Percentiles rank a stretch among this genome's conserved stretches.
Conservation (phyloP, 2,888 invertebrate genomes). For the Yponomeuta cagnagella region DNA sequence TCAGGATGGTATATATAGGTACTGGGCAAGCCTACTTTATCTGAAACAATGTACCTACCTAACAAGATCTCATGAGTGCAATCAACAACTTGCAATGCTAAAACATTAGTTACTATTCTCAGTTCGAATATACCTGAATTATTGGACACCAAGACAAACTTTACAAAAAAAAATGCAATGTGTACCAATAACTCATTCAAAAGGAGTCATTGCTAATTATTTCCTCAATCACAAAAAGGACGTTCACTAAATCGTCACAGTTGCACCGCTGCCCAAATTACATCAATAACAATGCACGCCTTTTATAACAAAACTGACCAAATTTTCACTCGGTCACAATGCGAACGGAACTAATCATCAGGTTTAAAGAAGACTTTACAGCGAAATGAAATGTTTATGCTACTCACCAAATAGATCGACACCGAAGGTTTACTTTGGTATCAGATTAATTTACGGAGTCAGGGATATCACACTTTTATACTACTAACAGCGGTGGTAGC, state of each 20-base stretch:
- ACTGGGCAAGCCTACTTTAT: no score
- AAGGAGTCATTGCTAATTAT: not conserved
- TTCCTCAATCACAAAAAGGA: not conserved
- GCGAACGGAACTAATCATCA: not conserved
- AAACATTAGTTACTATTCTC: no score
- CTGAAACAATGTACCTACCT: no score
- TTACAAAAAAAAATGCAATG: not conserved
- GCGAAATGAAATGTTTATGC: not conserved
- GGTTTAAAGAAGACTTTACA: not conserved
- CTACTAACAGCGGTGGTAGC: no score
- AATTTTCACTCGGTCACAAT: not conserved
- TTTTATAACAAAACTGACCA: constrained; percentile 25
- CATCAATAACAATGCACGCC: constrained; percentile 13
- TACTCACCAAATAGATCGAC: not conserved
- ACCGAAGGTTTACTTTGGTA: not conserved
- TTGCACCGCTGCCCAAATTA: constrained; percentile 20
- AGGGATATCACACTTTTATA: no score
- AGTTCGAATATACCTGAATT: no score
- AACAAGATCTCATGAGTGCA: no score
- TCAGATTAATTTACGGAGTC: not conserved
- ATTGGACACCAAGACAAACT: not conserved
- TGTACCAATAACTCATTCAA: not conserved
- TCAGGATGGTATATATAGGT: no score
- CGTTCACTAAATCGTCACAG: not conserved
- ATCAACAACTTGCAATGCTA: no score